Evolutionary conservation across 2,888 invertebrate genomes (phyloP).

Genomic region (Unio delphinus): DNA sequence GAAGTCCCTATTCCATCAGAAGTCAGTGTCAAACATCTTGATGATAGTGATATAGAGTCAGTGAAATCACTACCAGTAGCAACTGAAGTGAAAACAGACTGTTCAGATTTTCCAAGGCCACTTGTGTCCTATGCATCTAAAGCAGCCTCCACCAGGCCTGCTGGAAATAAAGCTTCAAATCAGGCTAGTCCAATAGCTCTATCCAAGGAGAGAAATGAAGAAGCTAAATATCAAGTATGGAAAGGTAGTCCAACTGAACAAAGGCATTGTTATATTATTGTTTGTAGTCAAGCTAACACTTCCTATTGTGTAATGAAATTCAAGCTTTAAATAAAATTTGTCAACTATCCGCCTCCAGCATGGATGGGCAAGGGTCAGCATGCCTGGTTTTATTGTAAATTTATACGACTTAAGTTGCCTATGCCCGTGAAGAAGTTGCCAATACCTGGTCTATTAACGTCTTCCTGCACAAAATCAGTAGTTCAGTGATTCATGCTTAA

Average conservation of each 20-base stretch:
- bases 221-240: constrained; percentile 40
- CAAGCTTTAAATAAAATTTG: too few relatives aligned
- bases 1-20: constrained; percentile 49
- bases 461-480: too few relatives aligned
- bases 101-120: constrained; percentile 38
- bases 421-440: too few relatives aligned
- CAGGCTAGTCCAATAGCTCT: constrained; percentile 19
- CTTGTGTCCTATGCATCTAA: constrained; percentile 62
- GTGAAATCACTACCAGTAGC: constrained; percentile 64
- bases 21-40: constrained; percentile 39
- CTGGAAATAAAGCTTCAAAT: constrained; percentile 11
- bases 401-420: too few relatives aligned
- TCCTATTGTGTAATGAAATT: too few relatives aligned
- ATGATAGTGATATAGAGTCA: constrained; percentile 65
- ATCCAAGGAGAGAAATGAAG: constrained; percentile 12
- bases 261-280: constrained; percentile 39
- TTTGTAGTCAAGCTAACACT: too few relatives aligned
- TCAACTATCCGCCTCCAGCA: too few relatives aligned
- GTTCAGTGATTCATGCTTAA: too few relatives aligned
- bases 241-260: constrained; percentile 59
- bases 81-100: constrained; percentile 25
- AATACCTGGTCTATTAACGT: too few relatives aligned
- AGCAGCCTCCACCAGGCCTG: constrained; percentile 52
- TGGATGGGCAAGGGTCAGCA: too few relatives aligned
- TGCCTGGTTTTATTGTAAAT: too few relatives aligned